These are phyloP conservation scores for Scaptodrosophila lebanonensis DNA, from an alignment of 1,140 invertebrate species.

Conservation along the genomic window DNA sequence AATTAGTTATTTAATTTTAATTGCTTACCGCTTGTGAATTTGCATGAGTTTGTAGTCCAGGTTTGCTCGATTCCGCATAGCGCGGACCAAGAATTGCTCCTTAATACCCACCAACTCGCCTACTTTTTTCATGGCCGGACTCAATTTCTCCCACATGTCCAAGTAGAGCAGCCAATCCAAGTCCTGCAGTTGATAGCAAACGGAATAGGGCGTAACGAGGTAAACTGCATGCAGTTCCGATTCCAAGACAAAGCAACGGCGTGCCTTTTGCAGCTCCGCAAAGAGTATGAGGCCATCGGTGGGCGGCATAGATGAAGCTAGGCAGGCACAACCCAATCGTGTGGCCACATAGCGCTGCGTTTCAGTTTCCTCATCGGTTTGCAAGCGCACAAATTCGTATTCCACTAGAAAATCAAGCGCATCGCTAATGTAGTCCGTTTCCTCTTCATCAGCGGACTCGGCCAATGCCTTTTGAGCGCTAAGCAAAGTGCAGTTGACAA, in stretches of 20 bases:
- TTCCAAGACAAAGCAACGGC: conserved; percentile 93
- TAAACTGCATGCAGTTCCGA: conserved; percentile 97
- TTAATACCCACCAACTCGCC: conserved; percentile 94
- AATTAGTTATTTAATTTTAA: not conserved
- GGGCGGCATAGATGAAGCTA: conserved; percentile 93
- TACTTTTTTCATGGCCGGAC: conserved; percentile 88
- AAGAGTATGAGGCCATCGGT: conserved; percentile 93
- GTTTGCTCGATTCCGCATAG: conserved; percentile 84
- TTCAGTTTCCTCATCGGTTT: conserved; percentile 77
- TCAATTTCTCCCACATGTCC: conserved; percentile 89
- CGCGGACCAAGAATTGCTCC: conserved; percentile 91
- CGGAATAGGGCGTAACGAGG: conserved; percentile 91
- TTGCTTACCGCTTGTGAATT: conserved; percentile 79
- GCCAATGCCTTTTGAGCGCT: conserved; percentile 52
- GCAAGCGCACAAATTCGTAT: conserved; percentile 80
- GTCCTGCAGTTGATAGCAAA: conserved; percentile 85
- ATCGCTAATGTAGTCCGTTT: conserved; percentile 45
- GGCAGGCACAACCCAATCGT: conserved; percentile 91
- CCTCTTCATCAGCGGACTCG: conserved; percentile 11
- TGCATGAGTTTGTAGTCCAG: conserved; percentile 78
- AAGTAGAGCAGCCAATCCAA: conserved; percentile 94
- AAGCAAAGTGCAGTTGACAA: conserved; percentile 88
- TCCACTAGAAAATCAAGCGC: conserved; percentile 78
- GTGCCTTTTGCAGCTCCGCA: conserved; percentile 92
- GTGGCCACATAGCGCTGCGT: conserved; percentile 85